Evolutionary conservation across 2,888 invertebrate genomes (phyloP).

Genomic region (Microctonus brassicae): DNA sequence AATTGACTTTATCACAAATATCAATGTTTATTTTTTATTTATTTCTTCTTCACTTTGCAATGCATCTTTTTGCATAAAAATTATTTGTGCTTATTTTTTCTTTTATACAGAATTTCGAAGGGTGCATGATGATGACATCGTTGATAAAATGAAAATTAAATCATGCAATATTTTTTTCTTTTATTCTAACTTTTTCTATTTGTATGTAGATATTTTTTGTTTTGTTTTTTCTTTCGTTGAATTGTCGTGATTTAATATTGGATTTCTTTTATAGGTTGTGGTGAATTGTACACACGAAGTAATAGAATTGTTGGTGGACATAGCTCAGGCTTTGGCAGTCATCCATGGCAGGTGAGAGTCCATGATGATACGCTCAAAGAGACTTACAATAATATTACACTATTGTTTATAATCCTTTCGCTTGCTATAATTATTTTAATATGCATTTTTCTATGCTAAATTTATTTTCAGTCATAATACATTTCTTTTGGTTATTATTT

Average conservation of each 20-base stretch:
- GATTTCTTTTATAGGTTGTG: conserved; percentile 80
- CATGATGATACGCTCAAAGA: conserved; percentile 8
- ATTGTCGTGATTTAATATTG: not conserved
- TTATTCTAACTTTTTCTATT: not conserved
- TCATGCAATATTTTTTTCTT: not conserved
- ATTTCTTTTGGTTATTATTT: not conserved
- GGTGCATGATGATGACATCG: not conserved
- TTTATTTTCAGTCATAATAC: not conserved
- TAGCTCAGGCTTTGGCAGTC: conserved; percentile 89
- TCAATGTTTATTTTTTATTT: too few species aligned
- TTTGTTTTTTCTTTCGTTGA: not conserved
- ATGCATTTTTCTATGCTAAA: conserved; percentile 10
- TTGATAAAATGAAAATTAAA: not conserved
- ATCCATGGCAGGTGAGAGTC: conserved; percentile 85
- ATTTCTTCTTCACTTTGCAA: too few species aligned
- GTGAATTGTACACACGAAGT: conserved; percentile 87
- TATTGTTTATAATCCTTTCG: conserved; percentile 4
- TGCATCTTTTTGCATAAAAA: not conserved
- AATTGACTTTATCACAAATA: too few species aligned
- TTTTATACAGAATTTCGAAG: not conserved
- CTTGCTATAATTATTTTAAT: not conserved
- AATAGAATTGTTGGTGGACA: conserved; percentile 94
- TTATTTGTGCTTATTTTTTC: conserved; percentile 23
- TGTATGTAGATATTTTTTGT: not conserved
- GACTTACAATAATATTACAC: not conserved